Percentiles rank a stretch among this genome's conserved stretches.
Conservation (phyloP, 2,797 vertebrate species). For the Mergus octosetaceus region DNA sequence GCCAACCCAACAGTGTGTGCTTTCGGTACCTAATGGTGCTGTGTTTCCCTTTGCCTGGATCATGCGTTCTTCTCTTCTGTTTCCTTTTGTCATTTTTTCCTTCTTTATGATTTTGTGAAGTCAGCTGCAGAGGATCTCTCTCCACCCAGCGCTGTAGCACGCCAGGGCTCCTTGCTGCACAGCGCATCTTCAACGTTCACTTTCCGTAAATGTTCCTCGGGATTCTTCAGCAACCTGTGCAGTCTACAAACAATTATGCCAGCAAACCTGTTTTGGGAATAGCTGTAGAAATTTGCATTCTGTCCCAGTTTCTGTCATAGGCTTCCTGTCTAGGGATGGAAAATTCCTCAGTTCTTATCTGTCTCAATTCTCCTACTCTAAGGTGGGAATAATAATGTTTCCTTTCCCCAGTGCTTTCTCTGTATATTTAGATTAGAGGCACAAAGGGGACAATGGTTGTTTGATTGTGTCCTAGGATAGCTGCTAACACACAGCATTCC, state of each 20-base stretch:
- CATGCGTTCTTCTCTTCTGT: background rate
- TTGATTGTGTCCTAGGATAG: background rate
- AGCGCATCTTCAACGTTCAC: background rate
- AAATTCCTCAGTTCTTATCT: conserved; percentile 50
- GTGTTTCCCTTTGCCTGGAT: background rate
- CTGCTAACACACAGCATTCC: background rate
- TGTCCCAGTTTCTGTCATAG: conserved; percentile 22
- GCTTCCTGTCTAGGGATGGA: conserved; percentile 24
- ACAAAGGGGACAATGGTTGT: background rate
- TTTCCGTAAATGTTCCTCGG: background rate
- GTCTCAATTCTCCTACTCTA: conserved; percentile 17
- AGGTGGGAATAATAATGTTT: conserved; percentile 34
- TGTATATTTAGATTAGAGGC: conserved; percentile 33
- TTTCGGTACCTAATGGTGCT: background rate
- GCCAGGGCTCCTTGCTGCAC: background rate
- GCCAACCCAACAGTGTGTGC: background rate
- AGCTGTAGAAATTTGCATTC: conserved; percentile 32
- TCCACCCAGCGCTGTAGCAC: background rate
- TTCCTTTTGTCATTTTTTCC: background rate
- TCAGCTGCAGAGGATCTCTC: background rate
- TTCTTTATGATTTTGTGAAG: background rate
- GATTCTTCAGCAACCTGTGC: conserved; percentile 16
- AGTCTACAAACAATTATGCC: background rate
- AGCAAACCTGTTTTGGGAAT: conserved; percentile 38
- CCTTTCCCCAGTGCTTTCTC: conserved; percentile 39